Percentiles rank a stretch among this genome's conserved stretches.
These are phyloP conservation scores for Mastomys coucha DNA, from an alignment of 2,113 vertebrate genomes.

Conservation along the genomic window DNA sequence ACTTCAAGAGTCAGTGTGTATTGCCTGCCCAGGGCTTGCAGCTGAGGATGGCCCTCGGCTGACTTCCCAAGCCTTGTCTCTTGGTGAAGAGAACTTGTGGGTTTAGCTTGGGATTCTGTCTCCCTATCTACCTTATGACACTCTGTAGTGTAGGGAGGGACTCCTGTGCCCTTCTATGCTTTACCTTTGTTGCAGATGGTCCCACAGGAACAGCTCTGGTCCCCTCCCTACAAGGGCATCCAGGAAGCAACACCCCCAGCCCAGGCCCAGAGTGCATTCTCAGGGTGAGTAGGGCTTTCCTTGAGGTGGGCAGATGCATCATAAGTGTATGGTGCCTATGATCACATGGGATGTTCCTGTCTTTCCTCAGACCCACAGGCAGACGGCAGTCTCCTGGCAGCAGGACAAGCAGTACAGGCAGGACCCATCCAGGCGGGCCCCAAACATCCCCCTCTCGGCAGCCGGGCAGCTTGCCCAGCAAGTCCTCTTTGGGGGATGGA, in stretches of 20 bases:
- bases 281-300: slow-evolving; percentile 53
- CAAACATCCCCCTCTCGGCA: not conserved
- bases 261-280: slow-evolving; percentile 46
- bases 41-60: not conserved
- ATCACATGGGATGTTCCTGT: not conserved
- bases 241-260: not conserved
- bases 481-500: slow-evolving; percentile 45
- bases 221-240: not conserved
- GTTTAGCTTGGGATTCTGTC: not conserved
- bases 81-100: not conserved
- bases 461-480: rapidly evolving
- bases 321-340: not conserved
- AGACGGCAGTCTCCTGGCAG: not conserved
- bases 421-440: not conserved
- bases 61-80: not conserved
- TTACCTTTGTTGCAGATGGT: slow-evolving; percentile 77
- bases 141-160: not conserved
- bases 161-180: not conserved
- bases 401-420: not conserved
- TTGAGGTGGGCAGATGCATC: rapidly evolving
- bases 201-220: slow-evolving; percentile 82
- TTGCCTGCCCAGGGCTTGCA: not conserved
- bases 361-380: slow-evolving; percentile 41
- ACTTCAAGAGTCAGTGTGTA: not conserved
- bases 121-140: no score